Evolutionary conservation across 2,113 vertebrate species (phyloP).

Genomic region (Saccopteryx bilineata): DNA sequence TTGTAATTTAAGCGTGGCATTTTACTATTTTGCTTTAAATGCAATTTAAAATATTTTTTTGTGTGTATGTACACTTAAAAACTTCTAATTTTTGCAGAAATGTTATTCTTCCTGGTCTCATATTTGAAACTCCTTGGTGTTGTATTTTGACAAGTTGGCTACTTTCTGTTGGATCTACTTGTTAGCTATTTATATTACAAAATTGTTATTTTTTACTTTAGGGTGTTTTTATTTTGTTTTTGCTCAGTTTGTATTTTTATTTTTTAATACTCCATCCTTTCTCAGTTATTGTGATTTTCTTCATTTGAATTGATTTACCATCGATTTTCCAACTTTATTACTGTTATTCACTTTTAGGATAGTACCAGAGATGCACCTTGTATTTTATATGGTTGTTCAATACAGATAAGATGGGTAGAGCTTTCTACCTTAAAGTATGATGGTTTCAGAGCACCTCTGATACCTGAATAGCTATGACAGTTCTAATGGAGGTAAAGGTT

Average conservation of each 20-base stretch:
- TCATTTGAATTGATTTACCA: conserved; percentile 60
- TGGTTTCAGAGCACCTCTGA: neutral
- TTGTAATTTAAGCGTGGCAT: conserved; percentile 58
- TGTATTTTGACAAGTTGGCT: conserved; percentile 22
- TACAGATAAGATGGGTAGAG: neutral
- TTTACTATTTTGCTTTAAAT: conserved; percentile 62
- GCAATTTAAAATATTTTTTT: conserved; percentile 62
- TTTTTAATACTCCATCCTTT: neutral
- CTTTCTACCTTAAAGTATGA: neutral
- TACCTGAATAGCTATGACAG: neutral
- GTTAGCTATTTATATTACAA: neutral
- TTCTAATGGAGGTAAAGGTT: neutral
- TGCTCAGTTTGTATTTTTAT: conserved; percentile 57
- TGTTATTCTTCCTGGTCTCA: neutral
- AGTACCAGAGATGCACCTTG: neutral
- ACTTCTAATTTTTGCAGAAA: conserved; percentile 19
- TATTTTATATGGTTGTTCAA: neutral
- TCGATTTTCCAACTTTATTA: conserved; percentile 40
- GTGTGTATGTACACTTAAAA: conserved; percentile 44
- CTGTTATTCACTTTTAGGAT: conserved; percentile 18
- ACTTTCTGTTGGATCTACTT: neutral
- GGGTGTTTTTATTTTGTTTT: conserved; percentile 51
- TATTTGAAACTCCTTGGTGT: neutral
- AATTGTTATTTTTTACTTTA: conserved; percentile 45
- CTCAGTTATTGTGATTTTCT: conserved; percentile 9